Conservation (phyloP, 2,113 vertebrate genomes). For the Lepus americanus region DNA sequence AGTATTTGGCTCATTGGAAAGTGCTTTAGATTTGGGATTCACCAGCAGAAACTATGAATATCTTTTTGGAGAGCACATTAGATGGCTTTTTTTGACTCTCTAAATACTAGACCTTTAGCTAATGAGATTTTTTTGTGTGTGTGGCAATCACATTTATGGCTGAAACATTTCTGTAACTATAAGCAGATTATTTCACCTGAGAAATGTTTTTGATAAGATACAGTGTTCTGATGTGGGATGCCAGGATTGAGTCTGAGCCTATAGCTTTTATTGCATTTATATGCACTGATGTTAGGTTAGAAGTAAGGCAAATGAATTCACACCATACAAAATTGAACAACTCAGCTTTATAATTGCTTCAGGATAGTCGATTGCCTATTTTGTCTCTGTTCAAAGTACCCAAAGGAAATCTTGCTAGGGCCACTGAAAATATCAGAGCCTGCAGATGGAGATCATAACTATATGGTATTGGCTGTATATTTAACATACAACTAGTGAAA, state of each 20-base stretch:
- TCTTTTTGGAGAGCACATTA: slow-evolving; percentile 53
- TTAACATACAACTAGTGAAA: slow-evolving; percentile 80
- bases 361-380: slow-evolving; percentile 80
- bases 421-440: slow-evolving; percentile 79
- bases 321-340: slow-evolving; percentile 81
- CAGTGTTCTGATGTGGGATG: slow-evolving; percentile 67
- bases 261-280: slow-evolving; percentile 78
- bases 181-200: slow-evolving; percentile 75
- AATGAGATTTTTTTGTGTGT: slow-evolving; percentile 54
- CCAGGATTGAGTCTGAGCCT: slow-evolving; percentile 67
- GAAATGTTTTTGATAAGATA: slow-evolving; percentile 78
- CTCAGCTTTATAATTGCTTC: slow-evolving; percentile 82
- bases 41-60: slow-evolving; percentile 4
- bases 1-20: slow-evolving; percentile 51
- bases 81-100: slow-evolving; percentile 54
- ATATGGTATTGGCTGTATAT: slow-evolving; percentile 78
- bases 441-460: slow-evolving; percentile 84
- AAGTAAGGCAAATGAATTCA: slow-evolving; percentile 81
- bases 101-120: slow-evolving; percentile 64
- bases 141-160: slow-evolving; percentile 66
- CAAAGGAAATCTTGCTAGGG: slow-evolving; percentile 83
- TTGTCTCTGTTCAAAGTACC: slow-evolving; percentile 83
- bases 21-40: slow-evolving; percentile 63
- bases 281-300: slow-evolving; percentile 74
- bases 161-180: slow-evolving; percentile 64